Conservation (phyloP, 2,888 invertebrate genomes). For the Brachyptera putata region DNA sequence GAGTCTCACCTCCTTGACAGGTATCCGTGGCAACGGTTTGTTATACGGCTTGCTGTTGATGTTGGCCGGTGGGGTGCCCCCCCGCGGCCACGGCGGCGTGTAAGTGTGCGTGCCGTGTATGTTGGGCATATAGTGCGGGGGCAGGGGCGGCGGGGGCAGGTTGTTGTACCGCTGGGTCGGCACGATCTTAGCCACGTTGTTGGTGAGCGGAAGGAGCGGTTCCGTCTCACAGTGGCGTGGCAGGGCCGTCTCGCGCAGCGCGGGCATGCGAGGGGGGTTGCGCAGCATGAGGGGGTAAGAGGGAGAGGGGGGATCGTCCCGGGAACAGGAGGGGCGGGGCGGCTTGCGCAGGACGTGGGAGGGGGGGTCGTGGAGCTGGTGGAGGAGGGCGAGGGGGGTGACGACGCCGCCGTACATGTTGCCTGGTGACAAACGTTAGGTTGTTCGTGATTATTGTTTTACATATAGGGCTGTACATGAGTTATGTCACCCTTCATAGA, state of each 20-base stretch:
- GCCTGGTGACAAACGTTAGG: conserved; percentile 39
- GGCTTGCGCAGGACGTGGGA: conserved; percentile 16
- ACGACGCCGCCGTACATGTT: conserved; percentile 63
- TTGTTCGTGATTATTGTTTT: too few relatives aligned
- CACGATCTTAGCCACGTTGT: conserved; percentile 17
- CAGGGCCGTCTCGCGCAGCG: conserved; percentile 48
- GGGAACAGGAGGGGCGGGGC: conserved; percentile 22
- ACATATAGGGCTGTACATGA: too few relatives aligned
- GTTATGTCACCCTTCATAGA: too few relatives aligned
- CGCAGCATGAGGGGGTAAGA: conserved; percentile 23
- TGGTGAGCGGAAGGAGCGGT: conserved; percentile 46
- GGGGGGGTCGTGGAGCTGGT: conserved; percentile 47
- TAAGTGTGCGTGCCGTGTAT: conserved; percentile 39
- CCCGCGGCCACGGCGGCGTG: conserved; percentile 62
- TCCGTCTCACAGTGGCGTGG: conserved; percentile 54
- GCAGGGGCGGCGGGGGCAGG: conserved; percentile 57
- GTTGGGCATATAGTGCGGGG: conserved; percentile 47
- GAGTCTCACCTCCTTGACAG: conserved; percentile 46
- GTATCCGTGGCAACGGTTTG: conserved; percentile 56
- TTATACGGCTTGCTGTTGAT: conserved; percentile 47
- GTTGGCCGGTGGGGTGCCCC: conserved; percentile 35
- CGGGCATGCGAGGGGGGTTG: conserved; percentile 52
- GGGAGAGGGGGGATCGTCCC: neutral
- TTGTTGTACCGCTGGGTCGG: conserved; percentile 10
- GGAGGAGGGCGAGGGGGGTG: conserved; percentile 64